Base-by-base conservation (phyloP, 2,888 invertebrate genomes). In the Steinernema scapterisci region DNA sequence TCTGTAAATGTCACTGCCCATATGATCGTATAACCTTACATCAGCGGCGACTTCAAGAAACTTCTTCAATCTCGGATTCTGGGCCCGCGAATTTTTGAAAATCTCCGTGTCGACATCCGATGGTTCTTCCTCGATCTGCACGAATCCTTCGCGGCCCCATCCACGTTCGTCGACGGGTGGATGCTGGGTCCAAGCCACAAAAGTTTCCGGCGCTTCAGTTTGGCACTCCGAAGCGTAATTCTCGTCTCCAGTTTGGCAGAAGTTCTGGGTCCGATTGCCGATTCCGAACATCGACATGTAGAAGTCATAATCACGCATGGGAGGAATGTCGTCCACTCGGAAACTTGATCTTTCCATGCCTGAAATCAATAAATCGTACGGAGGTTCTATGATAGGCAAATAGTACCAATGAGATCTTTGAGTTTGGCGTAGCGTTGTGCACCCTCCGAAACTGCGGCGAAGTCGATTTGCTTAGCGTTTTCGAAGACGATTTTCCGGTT, bases 171-270 rank as follows among this genome's bases (percentile, higher is more conserved):
- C 71, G 1, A 16, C 44, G 11, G 70, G 19, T 6, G 74, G 74
- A 23, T 74, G 74, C 70, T 74, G 74, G 19, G 74, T 74, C 46
- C 31, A 48, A 7, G 48, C 46, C 13, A 13, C 31, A 48, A 31
- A 43, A 9, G 27, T 23, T 7, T 75, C 75, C 43, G 75, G 16
- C 31, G 48, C 16, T 6, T 75, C 75, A 25, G 75, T 75, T 51
- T 75, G 75, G 11, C 31, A 43, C 38, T 45, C 73, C 19, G 73
- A 46, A 13, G 46, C 25, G 25, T 73, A 31, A 19, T 63, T n/a
- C 31, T 73, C 72, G 44, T 75, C 75, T 3, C 72, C 63, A 44
- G 70, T 75, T 70, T 75, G 75, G 19, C 71, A 44, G 63, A 63
- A 63, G n/a, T 63, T 63, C 63, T 63, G 63, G 27, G 31, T 63